Percentiles rank a stretch among this genome's conserved stretches.
These are phyloP conservation scores for Forbesichthys papilliferus DNA, from an alignment of 2,113 vertebrate genomes.

Conservation along the genomic window DNA sequence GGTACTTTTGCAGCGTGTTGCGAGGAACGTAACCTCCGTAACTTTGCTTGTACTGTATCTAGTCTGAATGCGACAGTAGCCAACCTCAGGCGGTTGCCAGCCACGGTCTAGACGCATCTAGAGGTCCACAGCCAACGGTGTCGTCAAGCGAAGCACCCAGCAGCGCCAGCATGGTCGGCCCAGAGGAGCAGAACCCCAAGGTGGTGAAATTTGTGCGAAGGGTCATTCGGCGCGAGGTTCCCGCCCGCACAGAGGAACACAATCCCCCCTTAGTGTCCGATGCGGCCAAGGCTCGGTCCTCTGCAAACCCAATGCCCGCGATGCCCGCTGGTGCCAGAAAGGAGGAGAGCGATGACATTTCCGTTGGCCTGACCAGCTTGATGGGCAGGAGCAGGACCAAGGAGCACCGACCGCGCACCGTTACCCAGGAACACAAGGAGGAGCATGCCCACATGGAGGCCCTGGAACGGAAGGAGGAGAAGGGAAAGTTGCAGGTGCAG, in stretches of 20 bases:
- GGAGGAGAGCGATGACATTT: slow-evolving; percentile 85
- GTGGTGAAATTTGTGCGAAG: slow-evolving; percentile 81
- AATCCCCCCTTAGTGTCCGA: slow-evolving; percentile 21
- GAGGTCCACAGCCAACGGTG: slow-evolving; percentile 30
- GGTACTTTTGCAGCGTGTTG: slow-evolving; percentile 15
- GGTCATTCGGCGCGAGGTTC: slow-evolving; percentile 82
- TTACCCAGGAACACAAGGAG: slow-evolving; percentile 69
- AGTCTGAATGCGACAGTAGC: slow-evolving; percentile 71
- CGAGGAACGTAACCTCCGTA: slow-evolving; percentile 22
- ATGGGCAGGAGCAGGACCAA: slow-evolving; percentile 88
- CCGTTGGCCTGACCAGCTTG: slow-evolving; percentile 85
- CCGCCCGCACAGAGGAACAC: slow-evolving; percentile 69
- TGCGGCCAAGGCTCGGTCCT: slow-evolving; percentile 15
- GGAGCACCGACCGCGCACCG: slow-evolving; percentile 82
- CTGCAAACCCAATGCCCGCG: slow-evolving; percentile 37
- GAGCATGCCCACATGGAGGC: slow-evolving; percentile 42
- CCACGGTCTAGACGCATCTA: slow-evolving; percentile 39
- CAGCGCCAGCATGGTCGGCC: slow-evolving; percentile 47
- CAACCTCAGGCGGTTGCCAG: slow-evolving; percentile 47
- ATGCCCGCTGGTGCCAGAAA: slow-evolving; percentile 9
- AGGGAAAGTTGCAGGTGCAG: slow-evolving; percentile 18
- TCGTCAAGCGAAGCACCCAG: slow-evolving; percentile 36
- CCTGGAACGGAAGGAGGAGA: slow-evolving; percentile 40
- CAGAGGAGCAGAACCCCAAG: slow-evolving; percentile 66
- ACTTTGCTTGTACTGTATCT: slow-evolving; percentile 42